phyloP scores from a whole-genome alignment of 2,888 invertebrate genomes.

The Aspidiotus destructor region DNA sequence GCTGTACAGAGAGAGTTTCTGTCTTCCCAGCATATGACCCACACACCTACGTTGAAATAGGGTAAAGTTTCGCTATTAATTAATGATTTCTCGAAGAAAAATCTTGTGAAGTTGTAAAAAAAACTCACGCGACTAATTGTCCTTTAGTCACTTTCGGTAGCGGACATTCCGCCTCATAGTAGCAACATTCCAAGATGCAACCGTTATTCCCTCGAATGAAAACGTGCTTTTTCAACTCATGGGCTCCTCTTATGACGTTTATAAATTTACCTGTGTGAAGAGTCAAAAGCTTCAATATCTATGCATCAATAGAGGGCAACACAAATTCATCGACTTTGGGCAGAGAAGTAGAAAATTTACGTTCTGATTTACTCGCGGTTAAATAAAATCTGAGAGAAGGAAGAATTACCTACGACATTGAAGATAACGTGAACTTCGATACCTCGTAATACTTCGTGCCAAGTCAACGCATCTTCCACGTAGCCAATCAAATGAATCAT shows the following conservation, averaged over 20 bases:
- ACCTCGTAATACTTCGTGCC: not conserved
- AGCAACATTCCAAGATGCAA: constrained; percentile 23
- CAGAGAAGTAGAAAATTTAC: not conserved
- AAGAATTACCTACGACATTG: not conserved
- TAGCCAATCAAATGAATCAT: not conserved
- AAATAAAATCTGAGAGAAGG: too few species aligned
- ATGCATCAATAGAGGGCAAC: not conserved
- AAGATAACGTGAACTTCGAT: not conserved
- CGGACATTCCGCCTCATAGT: constrained; percentile 15
- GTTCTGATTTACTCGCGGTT: not conserved
- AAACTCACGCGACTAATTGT: constrained; percentile 16
- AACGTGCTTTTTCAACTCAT: constrained; percentile 8
- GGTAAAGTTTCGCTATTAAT: too few species aligned
- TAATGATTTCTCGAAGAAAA: too few species aligned
- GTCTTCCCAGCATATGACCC: too few species aligned
- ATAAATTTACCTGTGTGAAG: constrained; percentile 14
- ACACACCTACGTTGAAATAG: too few species aligned
- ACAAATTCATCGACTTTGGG: not conserved
- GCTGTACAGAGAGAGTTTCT: too few species aligned
- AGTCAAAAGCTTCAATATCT: not conserved
- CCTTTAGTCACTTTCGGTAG: constrained; percentile 10
- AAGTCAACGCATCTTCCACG: not conserved
- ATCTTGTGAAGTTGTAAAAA: too few species aligned
- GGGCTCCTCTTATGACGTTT: constrained; percentile 8
- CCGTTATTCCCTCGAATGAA: constrained; percentile 22